phyloP scores from a whole-genome alignment of 2,888 invertebrate species.

The Myathropa florea region DNA sequence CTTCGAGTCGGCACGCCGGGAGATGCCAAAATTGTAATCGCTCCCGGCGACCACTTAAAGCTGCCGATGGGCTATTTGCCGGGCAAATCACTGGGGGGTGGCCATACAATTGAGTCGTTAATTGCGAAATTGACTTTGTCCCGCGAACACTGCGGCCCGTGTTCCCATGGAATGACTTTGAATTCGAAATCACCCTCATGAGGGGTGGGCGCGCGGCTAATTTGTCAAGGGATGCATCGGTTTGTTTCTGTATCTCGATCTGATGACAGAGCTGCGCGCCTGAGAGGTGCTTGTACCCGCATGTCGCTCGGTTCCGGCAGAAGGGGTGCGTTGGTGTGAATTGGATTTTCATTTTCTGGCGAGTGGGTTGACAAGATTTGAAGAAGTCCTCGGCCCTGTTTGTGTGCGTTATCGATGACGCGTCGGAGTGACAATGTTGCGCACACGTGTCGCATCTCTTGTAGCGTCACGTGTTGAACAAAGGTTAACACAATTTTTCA shows the following conservation, averaged over 20 bases:
- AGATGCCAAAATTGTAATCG: conserved; percentile 54
- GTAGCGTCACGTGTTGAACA: conserved; percentile 69
- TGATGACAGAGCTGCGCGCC: conserved; percentile 43
- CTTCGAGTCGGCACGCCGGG: conserved; percentile 7
- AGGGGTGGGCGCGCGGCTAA: conserved; percentile 45
- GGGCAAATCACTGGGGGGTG: not conserved
- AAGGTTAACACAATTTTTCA: conserved; percentile 69
- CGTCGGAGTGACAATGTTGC: conserved; percentile 62
- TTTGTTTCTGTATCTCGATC: conserved; percentile 63
- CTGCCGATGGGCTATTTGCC: conserved; percentile 44
- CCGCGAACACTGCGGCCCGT: conserved; percentile 48
- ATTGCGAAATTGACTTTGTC: conserved; percentile 63
- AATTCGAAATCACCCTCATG: conserved; percentile 65
- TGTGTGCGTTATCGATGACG: conserved; percentile 66
- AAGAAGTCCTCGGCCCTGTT: conserved; percentile 23
- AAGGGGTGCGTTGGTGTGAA: conserved; percentile 29
- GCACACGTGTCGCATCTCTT: conserved; percentile 67
- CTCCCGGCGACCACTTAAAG: conserved; percentile 59
- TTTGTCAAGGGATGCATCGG: conserved; percentile 70
- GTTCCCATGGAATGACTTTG: conserved; percentile 57
- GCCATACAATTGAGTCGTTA: conserved; percentile 48
- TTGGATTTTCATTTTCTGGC: conserved; percentile 25
- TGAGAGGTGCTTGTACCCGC: not conserved
- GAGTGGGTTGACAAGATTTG: conserved; percentile 42
- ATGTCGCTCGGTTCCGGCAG: not conserved